Evolutionary conservation across 2,888 invertebrate species (phyloP).

Genomic region (Crematogaster levior): DNA sequence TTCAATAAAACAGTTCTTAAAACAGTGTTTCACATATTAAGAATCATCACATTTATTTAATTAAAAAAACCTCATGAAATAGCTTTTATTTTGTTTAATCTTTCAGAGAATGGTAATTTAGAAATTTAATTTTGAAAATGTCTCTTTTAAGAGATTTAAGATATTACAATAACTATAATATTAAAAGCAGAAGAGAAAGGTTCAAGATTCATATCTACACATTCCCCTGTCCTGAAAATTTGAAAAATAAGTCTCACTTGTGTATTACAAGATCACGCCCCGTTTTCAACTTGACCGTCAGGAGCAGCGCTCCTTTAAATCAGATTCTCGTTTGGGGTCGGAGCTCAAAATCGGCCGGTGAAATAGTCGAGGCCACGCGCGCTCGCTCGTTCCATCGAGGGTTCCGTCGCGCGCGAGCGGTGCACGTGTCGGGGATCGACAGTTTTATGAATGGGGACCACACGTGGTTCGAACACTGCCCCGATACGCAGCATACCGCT

Average conservation of each 20-base stretch:
- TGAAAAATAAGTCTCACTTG: slow-evolving; percentile 13
- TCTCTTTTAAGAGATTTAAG: neutral
- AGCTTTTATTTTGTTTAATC: neutral
- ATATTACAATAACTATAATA: neutral
- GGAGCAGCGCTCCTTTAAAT: slow-evolving; percentile 53
- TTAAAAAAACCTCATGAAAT: neutral
- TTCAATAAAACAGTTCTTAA: neutral
- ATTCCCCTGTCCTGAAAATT: neutral
- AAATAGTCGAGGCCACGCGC: slow-evolving; percentile 42
- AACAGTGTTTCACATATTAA: too few species aligned
- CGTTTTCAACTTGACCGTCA: slow-evolving; percentile 9
- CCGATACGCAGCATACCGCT: slow-evolving; percentile 70
- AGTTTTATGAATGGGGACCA: slow-evolving; percentile 76
- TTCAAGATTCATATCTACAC: neutral
- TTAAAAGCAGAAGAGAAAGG: neutral
- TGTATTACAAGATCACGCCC: neutral
- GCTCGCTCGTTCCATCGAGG: slow-evolving; percentile 42
- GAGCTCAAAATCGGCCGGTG: slow-evolving; percentile 46
- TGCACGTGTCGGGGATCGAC: slow-evolving; percentile 71
- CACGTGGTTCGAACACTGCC: slow-evolving; percentile 73
- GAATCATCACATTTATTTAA: neutral
- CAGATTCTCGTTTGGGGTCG: slow-evolving; percentile 48
- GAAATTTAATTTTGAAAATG: neutral
- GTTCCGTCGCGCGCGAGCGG: slow-evolving; percentile 47
- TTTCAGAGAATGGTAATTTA: too few species aligned